phyloP scores from a whole-genome alignment of 1,140 invertebrate species.

The Ostrea denselamellosa region DNA sequence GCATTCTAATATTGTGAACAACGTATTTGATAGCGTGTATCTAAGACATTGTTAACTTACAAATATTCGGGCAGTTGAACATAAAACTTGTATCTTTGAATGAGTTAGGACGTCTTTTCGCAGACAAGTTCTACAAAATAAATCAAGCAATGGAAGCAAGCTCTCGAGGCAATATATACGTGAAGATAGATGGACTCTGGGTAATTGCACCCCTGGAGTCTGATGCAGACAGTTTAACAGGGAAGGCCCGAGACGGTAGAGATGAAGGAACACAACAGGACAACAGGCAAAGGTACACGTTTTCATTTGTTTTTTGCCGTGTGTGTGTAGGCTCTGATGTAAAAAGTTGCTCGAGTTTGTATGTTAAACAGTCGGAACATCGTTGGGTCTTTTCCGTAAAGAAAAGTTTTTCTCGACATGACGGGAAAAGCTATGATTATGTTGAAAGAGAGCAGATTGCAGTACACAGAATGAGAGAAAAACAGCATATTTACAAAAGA shows the following conservation, averaged over 20 bases:
- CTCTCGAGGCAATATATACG: not conserved
- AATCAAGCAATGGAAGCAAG: not conserved
- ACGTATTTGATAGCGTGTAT: not conserved
- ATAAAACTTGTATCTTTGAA: not conserved
- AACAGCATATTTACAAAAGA: too few species aligned
- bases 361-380: too few species aligned
- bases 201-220: not conserved
- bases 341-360: too few species aligned
- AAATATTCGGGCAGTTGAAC: not conserved
- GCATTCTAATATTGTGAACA: not conserved
- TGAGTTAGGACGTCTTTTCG: not conserved
- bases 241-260: not conserved
- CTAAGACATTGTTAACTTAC: not conserved
- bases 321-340: too few species aligned
- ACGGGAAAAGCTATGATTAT: too few species aligned
- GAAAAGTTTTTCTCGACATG: too few species aligned
- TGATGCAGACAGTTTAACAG: not conserved
- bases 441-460: too few species aligned
- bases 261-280: not conserved
- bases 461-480: too few species aligned
- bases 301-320: too few species aligned
- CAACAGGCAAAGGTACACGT: not conserved
- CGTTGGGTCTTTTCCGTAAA: too few species aligned
- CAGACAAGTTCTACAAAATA: not conserved
- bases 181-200: not conserved